Base-by-base conservation (phyloP, 2,888 invertebrate genomes). In the Drosophila anomalata region DNA sequence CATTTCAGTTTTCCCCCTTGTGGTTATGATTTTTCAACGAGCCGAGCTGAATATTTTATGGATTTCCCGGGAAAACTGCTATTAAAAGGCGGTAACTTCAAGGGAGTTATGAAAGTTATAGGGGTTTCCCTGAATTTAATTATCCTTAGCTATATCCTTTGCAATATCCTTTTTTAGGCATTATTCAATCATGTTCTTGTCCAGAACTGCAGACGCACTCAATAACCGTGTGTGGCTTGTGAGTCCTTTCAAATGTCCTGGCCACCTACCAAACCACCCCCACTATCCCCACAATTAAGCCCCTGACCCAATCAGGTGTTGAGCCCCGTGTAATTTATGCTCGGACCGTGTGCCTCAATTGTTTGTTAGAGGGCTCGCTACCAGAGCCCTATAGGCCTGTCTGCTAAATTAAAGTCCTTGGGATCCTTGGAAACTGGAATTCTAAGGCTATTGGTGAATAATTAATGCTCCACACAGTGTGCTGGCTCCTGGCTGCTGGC, bases 271-370 rank as follows among this genome's bases (percentile, higher is more conserved):
- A 14, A 36, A 8, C n/a, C 14, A 20, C 33, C 3, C 14, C 33
- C 22, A 14, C 31, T 14, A 20, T 20, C 11, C 4, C 26, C 9
- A n/a, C 44, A 29, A 17, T 12, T 48, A 33, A 52, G 31, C 52
- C 29, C 36, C 47, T 6, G n/a, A 39, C 55, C 68, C 66, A 66
- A 44, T 24, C 56, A 77, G 78, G 77, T 78, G 80, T 77, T 80
- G 78, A 77, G 75, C 63, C 80, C 62, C 62, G 54, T 75, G 78
- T 76, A 76, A 78, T 81, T 78, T 78, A 78, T 78, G 78, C 65
- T 33, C 53, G 50, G 41, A 8, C 41, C 17, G 63, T 41, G 58
- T 57, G 59, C 52, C 62, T 56, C 73, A 78, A 78, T 73, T 81
- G 79, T 78, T 81, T 78, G 81, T 53, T 63, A 22, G 68, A 59